Percentiles rank a stretch among this genome's conserved stretches.
Conservation (phyloP, 2,888 invertebrate genomes). For the Drosophila robusta region DNA sequence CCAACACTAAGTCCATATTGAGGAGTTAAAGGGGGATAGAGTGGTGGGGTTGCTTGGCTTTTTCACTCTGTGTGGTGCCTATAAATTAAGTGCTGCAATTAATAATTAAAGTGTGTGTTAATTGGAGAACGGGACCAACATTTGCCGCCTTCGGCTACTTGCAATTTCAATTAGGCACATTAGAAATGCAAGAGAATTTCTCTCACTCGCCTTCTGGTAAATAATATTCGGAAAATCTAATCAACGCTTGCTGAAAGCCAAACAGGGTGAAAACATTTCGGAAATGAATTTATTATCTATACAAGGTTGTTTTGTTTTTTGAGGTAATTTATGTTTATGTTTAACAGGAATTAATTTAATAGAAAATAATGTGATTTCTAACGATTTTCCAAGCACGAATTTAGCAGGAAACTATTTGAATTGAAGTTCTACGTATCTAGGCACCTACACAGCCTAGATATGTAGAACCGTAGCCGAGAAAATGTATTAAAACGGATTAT, state of each 20-base stretch:
- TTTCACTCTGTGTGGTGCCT: slow-evolving; percentile 43
- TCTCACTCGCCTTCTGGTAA: slow-evolving; percentile 1
- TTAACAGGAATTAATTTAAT: not conserved
- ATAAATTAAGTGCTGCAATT: slow-evolving; percentile 80
- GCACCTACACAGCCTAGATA: too few relatives aligned
- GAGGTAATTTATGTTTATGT: not conserved
- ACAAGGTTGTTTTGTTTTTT: not conserved
- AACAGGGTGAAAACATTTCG: not conserved
- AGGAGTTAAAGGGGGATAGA: not conserved
- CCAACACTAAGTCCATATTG: slow-evolving; percentile 52
- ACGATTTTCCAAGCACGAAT: too few relatives aligned
- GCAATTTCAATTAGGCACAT: slow-evolving; percentile 73
- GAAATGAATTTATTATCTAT: slow-evolving; percentile 4
- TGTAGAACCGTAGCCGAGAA: too few relatives aligned
- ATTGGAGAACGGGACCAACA: slow-evolving; percentile 54
- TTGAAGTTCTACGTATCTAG: too few relatives aligned
- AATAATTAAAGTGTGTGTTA: slow-evolving; percentile 80
- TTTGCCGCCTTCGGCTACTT: slow-evolving; percentile 59
- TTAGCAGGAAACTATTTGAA: too few relatives aligned
- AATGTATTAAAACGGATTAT: too few relatives aligned
- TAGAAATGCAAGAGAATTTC: slow-evolving; percentile 32
- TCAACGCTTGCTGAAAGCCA: slow-evolving; percentile 19
- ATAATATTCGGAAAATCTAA: slow-evolving; percentile 18
- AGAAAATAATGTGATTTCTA: too few relatives aligned
- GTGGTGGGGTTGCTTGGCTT: not conserved